phyloP scores from a whole-genome alignment of 2,888 invertebrate genomes.

The Chymomyza fuscimana region DNA sequence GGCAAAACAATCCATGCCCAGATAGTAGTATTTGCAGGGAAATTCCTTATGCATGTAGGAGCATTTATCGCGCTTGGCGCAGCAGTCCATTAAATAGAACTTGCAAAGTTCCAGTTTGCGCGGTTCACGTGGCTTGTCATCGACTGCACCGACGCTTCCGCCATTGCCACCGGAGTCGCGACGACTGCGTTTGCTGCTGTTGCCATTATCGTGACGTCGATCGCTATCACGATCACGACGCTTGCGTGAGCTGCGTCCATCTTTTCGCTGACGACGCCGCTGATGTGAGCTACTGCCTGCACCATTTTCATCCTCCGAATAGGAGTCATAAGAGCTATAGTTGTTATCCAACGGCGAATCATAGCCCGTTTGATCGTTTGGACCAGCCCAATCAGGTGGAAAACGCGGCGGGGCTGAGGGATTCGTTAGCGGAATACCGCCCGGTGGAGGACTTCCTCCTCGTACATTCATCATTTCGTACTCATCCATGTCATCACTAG shows the following conservation, averaged over 20 bases:
- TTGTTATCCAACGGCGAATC: constrained; percentile 81
- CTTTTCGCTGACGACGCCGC: constrained; percentile 74
- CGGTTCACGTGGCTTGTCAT: constrained; percentile 84
- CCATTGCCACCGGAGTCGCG: constrained; percentile 80
- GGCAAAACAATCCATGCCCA: constrained; percentile 91
- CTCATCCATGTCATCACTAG: constrained; percentile 83
- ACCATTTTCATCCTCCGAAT: constrained; percentile 73
- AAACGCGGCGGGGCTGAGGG: constrained; percentile 13
- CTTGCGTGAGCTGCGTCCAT: constrained; percentile 74
- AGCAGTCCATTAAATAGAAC: constrained; percentile 97
- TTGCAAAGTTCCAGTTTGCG: constrained; percentile 97
- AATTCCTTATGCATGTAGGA: constrained; percentile 98
- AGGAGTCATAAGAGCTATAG: constrained; percentile 82
- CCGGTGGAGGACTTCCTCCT: constrained; percentile 85
- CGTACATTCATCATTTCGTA: constrained; percentile 90
- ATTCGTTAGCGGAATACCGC: constrained; percentile 19
- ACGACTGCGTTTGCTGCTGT: constrained; percentile 82
- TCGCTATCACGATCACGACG: constrained; percentile 79
- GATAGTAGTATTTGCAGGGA: constrained; percentile 98
- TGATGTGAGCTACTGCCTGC: constrained; percentile 79
- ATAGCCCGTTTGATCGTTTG: constrained; percentile 76
- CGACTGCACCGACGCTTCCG: not conserved
- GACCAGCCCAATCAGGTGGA: constrained; percentile 43
- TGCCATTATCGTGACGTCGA: constrained; percentile 79
- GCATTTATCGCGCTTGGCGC: constrained; percentile 96